These are phyloP conservation scores for Rhinichthys klamathensis DNA, from an alignment of 2,113 vertebrate genomes.

Conservation along the genomic window DNA sequence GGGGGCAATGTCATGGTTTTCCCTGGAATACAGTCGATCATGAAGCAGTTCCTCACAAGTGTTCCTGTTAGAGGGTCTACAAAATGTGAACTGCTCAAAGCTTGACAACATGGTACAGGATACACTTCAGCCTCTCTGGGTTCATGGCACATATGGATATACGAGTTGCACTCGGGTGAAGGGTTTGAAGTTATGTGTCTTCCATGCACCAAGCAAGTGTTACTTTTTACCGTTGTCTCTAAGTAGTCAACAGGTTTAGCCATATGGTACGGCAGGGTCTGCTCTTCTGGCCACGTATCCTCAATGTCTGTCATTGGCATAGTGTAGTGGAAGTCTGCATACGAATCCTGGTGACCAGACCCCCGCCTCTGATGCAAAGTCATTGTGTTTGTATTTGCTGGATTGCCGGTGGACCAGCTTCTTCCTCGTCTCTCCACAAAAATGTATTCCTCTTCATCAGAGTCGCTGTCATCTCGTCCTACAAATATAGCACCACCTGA, in stretches of 20 bases:
- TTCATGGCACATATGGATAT: constrained; percentile 74
- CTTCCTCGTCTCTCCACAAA: constrained; percentile 68
- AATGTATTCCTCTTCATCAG: constrained; percentile 71
- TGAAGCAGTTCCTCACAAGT: constrained; percentile 71
- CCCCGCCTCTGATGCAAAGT: constrained; percentile 61
- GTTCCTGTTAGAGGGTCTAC: constrained; percentile 77
- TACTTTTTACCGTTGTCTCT: constrained; percentile 70
- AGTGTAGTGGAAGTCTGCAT: constrained; percentile 76
- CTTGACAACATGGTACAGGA: constrained; percentile 71
- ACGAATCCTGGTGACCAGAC: constrained; percentile 67
- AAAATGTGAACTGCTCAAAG: constrained; percentile 65
- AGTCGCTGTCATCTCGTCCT: constrained; percentile 68
- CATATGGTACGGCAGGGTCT: constrained; percentile 65
- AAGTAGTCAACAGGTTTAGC: constrained; percentile 70
- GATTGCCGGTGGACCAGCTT: constrained; percentile 83
- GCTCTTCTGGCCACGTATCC: constrained; percentile 76
- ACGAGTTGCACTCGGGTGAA: constrained; percentile 68
- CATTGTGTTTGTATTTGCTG: constrained; percentile 72
- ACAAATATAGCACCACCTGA: constrained; percentile 68
- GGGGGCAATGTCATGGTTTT: constrained; percentile 61
- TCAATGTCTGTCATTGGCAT: constrained; percentile 78
- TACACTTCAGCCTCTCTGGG: constrained; percentile 61
- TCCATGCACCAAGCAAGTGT: constrained; percentile 67
- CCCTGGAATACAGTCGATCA: constrained; percentile 65
- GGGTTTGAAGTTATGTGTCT: constrained; percentile 64